Evolutionary conservation across 2,797 vertebrate genomes (phyloP), one percentile per base, ranked within the genome.

Genomic region (Pyrocephalus nanus): DNA sequence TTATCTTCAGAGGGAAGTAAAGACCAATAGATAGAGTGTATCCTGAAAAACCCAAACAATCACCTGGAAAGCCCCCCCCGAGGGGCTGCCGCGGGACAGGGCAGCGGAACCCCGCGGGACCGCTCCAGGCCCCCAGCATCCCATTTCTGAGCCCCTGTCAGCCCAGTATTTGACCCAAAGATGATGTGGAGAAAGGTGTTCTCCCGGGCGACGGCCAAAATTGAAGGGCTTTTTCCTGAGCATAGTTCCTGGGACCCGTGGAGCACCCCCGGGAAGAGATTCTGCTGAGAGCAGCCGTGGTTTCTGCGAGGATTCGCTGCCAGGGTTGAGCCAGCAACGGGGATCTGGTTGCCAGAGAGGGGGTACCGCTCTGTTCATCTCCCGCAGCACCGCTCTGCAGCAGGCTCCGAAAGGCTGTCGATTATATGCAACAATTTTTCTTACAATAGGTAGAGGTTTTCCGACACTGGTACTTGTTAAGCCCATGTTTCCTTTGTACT

Each of bases 61-160:
- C 10, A 2, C 38, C 61, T 47, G 29, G 12, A 1, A 26, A 40
- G 18, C 8, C 27, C 17, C 2, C 8, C n/a, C n/a, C n/a, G n/a
- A n/a, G n/a, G 25, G 14, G 19, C 21, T 40, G 45, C 36, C 0
- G 14, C 21, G 7, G 26, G 29, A 50, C 2, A 20, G 25, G n/a
- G n/a, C 57, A 26, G 64, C 19, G 8, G 27, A 70, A 18, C 2
- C 2, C 50, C 13, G 27, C 19, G 19, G 15, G 1, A 9, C 22
- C 5, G 0, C 23, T 47, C 23, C 36, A 13, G 30, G 11, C 8
- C 29, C 22, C 16, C 65, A n/a, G 20, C 12, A 61, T 8, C 22
- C 8, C 8, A n/a, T 2, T 2, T 12, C 26, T 17, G 10, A 73
- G 18, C 21, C 19, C n/a, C 4, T 0, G 3, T 4, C 32, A 7